phyloP scores from a whole-genome alignment of 2,888 invertebrate species.

The Lepidonotus clava region DNA sequence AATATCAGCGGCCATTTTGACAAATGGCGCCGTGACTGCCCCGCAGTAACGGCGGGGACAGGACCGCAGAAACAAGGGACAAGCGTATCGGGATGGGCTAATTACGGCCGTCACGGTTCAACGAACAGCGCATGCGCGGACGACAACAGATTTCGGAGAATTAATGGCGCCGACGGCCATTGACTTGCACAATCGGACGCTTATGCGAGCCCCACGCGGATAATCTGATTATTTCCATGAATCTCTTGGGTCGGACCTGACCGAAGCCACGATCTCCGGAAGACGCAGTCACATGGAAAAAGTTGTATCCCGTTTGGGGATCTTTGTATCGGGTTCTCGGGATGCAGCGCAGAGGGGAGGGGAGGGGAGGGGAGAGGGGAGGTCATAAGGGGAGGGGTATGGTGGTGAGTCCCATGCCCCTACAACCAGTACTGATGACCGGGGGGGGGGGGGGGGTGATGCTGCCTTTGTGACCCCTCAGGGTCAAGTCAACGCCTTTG shows the following conservation, averaged over 20 bases:
- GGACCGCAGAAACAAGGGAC: conserved; percentile 47
- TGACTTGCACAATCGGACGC: conserved; percentile 26
- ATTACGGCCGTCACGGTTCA: conserved; percentile 50
- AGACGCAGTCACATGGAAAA: conserved; percentile 33
- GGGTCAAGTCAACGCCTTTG: background rate
- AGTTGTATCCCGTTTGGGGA: conserved; percentile 11
- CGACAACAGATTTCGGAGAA: background rate
- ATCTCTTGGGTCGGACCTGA: too few species aligned
- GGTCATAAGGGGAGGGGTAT: background rate
- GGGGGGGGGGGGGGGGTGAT: background rate
- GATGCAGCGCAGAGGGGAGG: background rate
- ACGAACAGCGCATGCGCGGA: background rate
- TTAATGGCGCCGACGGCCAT: conserved; percentile 42
- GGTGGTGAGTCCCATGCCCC: background rate
- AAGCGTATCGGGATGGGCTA: conserved; percentile 48
- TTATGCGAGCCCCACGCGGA: background rate
- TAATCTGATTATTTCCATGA: conserved; percentile 47
- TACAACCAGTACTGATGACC: too few species aligned
- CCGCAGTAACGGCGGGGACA: background rate
- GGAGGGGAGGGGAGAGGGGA: background rate
- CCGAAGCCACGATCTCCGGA: background rate
- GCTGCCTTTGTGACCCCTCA: conserved; percentile 1
- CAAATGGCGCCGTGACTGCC: conserved; percentile 3
- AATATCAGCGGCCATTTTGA: conserved; percentile 50
- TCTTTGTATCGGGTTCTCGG: conserved; percentile 24